Conservation (phyloP, 2,113 vertebrate species). For the Mustela lutreola region DNA sequence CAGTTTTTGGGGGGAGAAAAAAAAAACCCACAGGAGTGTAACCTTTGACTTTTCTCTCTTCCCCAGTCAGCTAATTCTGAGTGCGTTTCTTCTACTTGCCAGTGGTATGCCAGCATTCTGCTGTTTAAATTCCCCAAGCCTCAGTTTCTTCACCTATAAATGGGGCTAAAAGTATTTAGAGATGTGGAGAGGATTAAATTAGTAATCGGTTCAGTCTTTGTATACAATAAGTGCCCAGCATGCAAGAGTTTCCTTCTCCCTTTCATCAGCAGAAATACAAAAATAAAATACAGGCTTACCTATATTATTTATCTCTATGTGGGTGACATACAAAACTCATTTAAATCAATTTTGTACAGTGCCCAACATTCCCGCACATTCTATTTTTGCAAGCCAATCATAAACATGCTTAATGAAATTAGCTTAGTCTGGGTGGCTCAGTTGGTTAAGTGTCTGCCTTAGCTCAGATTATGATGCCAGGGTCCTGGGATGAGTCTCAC, state of each 20-base stretch:
- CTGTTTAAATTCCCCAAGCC: neutral
- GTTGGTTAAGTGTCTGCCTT: neutral
- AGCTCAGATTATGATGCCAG: neutral
- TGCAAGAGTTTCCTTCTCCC: neutral
- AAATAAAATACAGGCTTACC: neutral
- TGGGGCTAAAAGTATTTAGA: conserved; percentile 30
- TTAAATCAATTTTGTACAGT: neutral
- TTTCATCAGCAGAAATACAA: neutral
- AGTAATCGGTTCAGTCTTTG: neutral
- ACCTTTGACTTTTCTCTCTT: neutral
- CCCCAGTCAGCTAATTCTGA: neutral
- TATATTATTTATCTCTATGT: neutral
- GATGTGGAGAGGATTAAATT: neutral
- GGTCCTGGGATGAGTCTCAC: neutral
- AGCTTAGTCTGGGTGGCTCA: neutral
- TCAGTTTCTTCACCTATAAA: neutral
- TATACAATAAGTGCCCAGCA: neutral
- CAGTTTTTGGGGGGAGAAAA: neutral
- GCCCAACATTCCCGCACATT: neutral
- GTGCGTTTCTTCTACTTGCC: neutral
- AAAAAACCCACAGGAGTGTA: neutral
- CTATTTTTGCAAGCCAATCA: neutral
- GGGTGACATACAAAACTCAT: neutral
- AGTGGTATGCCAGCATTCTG: neutral
- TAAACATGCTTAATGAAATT: neutral